A percentile compares a stretch with the other conserved stretches of the same genome.
phyloP scores from a whole-genome alignment of 2,113 vertebrate species.

The Geothlypis trichas region DNA sequence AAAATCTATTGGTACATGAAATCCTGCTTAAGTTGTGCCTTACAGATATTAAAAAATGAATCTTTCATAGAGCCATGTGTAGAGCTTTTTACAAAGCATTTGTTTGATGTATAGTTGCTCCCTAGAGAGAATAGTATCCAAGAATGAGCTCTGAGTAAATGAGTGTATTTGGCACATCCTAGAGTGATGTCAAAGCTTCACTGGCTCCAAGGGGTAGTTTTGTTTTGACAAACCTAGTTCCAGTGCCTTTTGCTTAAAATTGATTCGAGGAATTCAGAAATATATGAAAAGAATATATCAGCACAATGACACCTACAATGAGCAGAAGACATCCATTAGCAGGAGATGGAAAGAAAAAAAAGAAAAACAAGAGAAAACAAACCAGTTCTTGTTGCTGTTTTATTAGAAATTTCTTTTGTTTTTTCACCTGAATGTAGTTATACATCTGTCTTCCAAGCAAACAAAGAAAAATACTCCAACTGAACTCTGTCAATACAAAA shows the following conservation, averaged over 20 bases:
- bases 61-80: not conserved
- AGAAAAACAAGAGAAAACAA: not conserved
- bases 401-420: not conserved
- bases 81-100: slow-evolving; percentile 41
- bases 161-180: not conserved
- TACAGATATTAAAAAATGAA: slow-evolving; percentile 62
- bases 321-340: not conserved
- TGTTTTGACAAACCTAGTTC: slow-evolving; percentile 39
- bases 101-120: slow-evolving; percentile 35
- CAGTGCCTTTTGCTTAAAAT: slow-evolving; percentile 7
- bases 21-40: not conserved
- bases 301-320: not conserved
- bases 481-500: not conserved
- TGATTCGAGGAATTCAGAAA: slow-evolving; percentile 10
- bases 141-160: slow-evolving; percentile 21
- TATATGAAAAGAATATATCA: slow-evolving; percentile 24
- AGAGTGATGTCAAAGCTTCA: not conserved
- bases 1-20: slow-evolving; percentile 27
- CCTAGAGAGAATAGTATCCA: not conserved
- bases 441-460: not conserved
- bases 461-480: not conserved
- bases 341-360: not conserved
- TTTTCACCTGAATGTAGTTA: not conserved
- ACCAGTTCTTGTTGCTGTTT: not conserved
- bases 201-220: slow-evolving; percentile 25